Conservation (phyloP, 2,888 invertebrate species). For the Stomorhina lunata region DNA sequence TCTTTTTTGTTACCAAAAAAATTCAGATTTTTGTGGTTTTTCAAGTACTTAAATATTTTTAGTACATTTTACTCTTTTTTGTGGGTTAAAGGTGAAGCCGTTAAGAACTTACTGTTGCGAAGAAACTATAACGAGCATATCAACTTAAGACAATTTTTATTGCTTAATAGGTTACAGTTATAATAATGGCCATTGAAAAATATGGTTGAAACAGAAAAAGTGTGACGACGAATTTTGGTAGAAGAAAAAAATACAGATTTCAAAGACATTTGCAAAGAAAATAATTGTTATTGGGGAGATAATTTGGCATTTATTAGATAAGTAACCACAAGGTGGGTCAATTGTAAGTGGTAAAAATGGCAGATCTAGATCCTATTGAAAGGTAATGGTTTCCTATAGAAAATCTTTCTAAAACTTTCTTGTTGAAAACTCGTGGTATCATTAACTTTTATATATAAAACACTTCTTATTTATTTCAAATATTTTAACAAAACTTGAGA, state of each 20-base stretch:
- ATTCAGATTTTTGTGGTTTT: constrained; percentile 35
- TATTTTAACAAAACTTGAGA: too few relatives aligned
- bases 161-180: constrained; percentile 66
- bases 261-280: constrained; percentile 29
- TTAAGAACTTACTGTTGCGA: constrained; percentile 65
- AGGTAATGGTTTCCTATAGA: too few relatives aligned
- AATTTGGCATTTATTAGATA: constrained; percentile 42
- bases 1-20: constrained; percentile 19
- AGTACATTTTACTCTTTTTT: constrained; percentile 32
- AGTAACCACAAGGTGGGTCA: constrained; percentile 27
- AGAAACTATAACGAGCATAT: constrained; percentile 62
- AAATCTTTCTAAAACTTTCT: too few relatives aligned
- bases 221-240: neutral
- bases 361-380: constrained; percentile 1
- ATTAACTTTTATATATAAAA: too few relatives aligned
- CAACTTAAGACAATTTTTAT: constrained; percentile 58
- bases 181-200: constrained; percentile 49
- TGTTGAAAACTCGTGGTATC: too few relatives aligned
- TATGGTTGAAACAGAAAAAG: neutral
- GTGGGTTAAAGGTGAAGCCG: constrained; percentile 61
- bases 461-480: too few relatives aligned
- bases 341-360: neutral
- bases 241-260: neutral
- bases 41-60: constrained; percentile 10
- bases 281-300: constrained; percentile 14